phyloP scores from a whole-genome alignment of 2,888 invertebrate species.

The Archaeoteleia sp. region DNA sequence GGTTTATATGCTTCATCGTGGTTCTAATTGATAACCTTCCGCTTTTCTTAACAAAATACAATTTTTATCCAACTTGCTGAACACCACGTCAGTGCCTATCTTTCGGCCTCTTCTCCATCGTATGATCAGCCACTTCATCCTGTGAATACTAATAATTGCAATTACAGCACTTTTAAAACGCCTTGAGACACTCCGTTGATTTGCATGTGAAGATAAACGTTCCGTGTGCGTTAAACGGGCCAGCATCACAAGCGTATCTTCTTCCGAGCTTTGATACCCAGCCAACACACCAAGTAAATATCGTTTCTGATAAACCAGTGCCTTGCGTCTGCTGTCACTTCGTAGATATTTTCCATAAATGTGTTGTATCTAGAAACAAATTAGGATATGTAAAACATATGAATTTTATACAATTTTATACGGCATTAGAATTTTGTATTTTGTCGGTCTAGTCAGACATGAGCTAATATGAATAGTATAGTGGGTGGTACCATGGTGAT shows the following conservation, averaged over 20 bases:
- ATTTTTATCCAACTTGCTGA: slow-evolving; percentile 60
- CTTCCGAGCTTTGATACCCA: slow-evolving; percentile 77
- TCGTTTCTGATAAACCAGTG: slow-evolving; percentile 92
- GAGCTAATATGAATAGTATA: too few relatives aligned
- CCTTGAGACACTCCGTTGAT: slow-evolving; percentile 58
- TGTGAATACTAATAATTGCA: slow-evolving; percentile 78
- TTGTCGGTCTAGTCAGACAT: too few relatives aligned
- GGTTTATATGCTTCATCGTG: slow-evolving; percentile 58
- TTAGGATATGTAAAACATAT: too few relatives aligned
- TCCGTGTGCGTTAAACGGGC: slow-evolving; percentile 73
- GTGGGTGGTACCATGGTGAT: too few relatives aligned
- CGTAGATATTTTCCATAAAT: slow-evolving; percentile 83
- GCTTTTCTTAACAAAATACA: slow-evolving; percentile 51
- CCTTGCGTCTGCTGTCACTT: slow-evolving; percentile 90
- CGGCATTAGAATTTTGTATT: too few relatives aligned
- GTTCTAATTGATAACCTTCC: slow-evolving; percentile 61
- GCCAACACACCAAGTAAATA: slow-evolving; percentile 84
- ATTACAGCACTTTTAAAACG: slow-evolving; percentile 77
- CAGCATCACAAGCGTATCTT: slow-evolving; percentile 74
- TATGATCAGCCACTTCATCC: slow-evolving; percentile 81
- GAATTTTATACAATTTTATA: too few relatives aligned
- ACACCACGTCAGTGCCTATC: slow-evolving; percentile 75
- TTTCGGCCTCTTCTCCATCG: slow-evolving; percentile 80
- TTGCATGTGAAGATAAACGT: slow-evolving; percentile 55
- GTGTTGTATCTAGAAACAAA: slow-evolving; percentile 75